Evolutionary conservation across 1,140 invertebrate species (phyloP), one percentile per base, ranked within the genome.

Genomic region (Gerris buenoi): DNA sequence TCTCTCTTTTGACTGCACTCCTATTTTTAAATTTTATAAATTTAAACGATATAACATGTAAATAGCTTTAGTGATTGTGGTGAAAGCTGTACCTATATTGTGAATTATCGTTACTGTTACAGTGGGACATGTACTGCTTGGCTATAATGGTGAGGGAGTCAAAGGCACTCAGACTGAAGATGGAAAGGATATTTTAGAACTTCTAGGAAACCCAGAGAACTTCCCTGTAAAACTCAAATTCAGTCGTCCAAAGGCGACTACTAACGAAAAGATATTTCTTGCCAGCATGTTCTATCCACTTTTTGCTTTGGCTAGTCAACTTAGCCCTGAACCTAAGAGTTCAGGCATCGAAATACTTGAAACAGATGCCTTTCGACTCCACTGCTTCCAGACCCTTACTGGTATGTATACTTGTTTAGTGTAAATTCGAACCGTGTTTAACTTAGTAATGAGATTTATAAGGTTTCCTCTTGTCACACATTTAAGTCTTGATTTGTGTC

Each of bases 331-430:
- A 75, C 87, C 87, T 0, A 88, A 92, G 75, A 93, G 89, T 73
- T 98, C 95, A 13, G 97, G 97, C 27, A 99, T 99, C 72, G 92
- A 98, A 80, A 80, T 93, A 1, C 78, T 99, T 0, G 95, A 98
- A 79, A 91, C 96, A 2, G 95, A 97, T 75, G 94, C 93, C 56
- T 99, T 99, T 77, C 91, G 93, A 75, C 79, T 99, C 27, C 91
- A 98, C 75, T 99, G 96, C 77, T 95, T 93, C 75, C 96, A 99
- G 81, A 98, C 96, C 27, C 82, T 98, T 70, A 99, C 96, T 72
- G 95, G 90, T 85, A 76, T n/a, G n/a, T n/a, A n/a, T n/a, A n/a
- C n/a, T n/a, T n/a, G n/a, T n/a, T n/a, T n/a, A n/a, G n/a, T n/a
- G n/a, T n/a, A n/a, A n/a, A n/a, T n/a, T n/a, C n/a, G n/a, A n/a